Conservation (phyloP, 2,797 vertebrate genomes). For the Vespertilio murinus region DNA sequence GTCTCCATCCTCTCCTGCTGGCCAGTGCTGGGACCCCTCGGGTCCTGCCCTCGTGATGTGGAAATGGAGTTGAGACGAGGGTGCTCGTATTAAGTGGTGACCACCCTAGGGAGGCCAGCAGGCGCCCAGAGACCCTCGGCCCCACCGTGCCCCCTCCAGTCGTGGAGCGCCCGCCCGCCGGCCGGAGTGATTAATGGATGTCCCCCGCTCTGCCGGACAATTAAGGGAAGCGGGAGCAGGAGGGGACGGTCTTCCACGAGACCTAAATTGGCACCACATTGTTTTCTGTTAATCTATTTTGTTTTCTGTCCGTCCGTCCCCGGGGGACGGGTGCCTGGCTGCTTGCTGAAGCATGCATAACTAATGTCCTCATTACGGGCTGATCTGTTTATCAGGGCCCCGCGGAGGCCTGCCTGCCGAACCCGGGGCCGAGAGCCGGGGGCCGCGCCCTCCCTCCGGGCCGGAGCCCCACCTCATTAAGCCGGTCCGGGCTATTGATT, state of each 20-base stretch:
- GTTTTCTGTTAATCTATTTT: constrained; percentile 82
- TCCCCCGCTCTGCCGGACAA: constrained; percentile 68
- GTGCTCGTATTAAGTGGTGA: not conserved
- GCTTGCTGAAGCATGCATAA: constrained; percentile 81
- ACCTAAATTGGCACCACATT: constrained; percentile 80
- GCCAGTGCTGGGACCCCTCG: not conserved
- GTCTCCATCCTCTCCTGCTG: not conserved
- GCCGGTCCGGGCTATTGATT: constrained; percentile 95
- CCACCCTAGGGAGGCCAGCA: accelerated
- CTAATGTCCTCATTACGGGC: constrained; percentile 86
- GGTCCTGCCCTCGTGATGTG: not conserved
- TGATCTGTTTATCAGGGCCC: constrained; percentile 82
- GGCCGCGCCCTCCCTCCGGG: constrained; percentile 90
- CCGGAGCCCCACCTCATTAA: constrained; percentile 94
- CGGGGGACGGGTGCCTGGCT: constrained; percentile 80
- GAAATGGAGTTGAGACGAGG: not conserved
- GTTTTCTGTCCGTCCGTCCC: constrained; percentile 76
- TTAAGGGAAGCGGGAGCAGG: constrained; percentile 71
- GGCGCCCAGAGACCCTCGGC: not conserved
- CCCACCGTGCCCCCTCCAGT: not conserved
- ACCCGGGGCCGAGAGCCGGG: constrained; percentile 80
- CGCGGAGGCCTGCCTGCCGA: constrained; percentile 82
- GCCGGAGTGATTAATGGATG: constrained; percentile 73
- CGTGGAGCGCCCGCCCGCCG: constrained; percentile 30
- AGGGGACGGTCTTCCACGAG: constrained; percentile 74